Conservation (phyloP, 2,888 invertebrate species). For the Ischnura elegans region DNA sequence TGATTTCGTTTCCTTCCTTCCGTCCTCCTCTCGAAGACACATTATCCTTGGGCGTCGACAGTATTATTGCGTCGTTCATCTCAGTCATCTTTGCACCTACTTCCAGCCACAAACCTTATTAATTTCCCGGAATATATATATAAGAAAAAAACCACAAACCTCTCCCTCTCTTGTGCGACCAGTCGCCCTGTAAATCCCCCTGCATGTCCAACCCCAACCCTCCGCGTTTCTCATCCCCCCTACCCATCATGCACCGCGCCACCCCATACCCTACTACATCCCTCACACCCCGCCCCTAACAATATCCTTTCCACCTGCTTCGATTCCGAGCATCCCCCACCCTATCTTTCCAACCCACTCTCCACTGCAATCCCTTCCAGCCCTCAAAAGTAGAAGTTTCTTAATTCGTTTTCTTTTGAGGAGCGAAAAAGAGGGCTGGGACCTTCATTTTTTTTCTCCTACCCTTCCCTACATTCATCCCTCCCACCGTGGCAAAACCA, state of each 20-base stretch:
- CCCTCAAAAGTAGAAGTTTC: conserved; percentile 59
- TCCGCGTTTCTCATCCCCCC: neutral
- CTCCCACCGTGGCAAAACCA: neutral
- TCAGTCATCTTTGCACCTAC: conserved; percentile 49
- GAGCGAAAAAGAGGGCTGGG: conserved; percentile 44
- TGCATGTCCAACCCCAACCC: neutral
- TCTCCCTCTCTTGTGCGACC: neutral
- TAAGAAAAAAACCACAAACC: conserved; percentile 12
- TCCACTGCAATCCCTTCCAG: conserved; percentile 42
- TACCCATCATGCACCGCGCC: neutral
- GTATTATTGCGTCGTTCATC: conserved; percentile 49
- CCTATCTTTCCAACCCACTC: neutral
- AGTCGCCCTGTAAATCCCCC: neutral
- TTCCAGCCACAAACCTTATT: conserved; percentile 45
- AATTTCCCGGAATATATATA: conserved; percentile 48
- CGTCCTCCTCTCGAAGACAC: neutral
- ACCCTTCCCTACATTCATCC: neutral
- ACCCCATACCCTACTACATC: neutral
- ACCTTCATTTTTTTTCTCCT: conserved; percentile 23
- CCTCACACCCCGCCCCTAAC: neutral
- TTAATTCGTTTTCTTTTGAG: conserved; percentile 66
- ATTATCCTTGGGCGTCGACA: neutral
- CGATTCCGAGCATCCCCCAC: conserved; percentile 36
- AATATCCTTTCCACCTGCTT: conserved; percentile 65
- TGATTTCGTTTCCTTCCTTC: neutral